Base-by-base conservation (phyloP, 2,888 invertebrate genomes). In the Erannis defoliaria region DNA sequence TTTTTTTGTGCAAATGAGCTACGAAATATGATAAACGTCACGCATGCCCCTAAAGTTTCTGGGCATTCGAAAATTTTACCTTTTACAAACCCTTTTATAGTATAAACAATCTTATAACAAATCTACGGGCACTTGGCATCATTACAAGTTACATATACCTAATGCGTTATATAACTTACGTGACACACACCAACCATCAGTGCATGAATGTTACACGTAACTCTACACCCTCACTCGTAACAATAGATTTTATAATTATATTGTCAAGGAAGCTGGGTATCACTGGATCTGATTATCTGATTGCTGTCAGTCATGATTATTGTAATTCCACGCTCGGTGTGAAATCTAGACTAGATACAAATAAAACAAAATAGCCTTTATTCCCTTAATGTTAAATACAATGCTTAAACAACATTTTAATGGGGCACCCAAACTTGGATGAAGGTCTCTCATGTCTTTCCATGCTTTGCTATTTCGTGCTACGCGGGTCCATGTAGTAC, bases 201-300 rank as follows among this genome's bases (percentile, higher is more conserved):
- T 65, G 74, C 74, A 72, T 76, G 68, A 73, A 78, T 81, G 68
- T 75, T 26, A 64, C 72, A 76, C 76, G 66, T 68, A 62, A 73
- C 67, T 55, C 59, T 64, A 66, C 63, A 68, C 55, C 38, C 37
- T 49, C 68, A 70, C 61, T 72, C 77, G 73, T 77, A 80, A 82
- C 78, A 76, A 77, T 77, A 68, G 71, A 63, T 71, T 70, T 73
- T 70, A 70, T 66, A 68, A 71, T 68, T 66, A 59, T 66, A 49
- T 63, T 66, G 66, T 70, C 67, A 55, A 75, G 75, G 75, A 80
- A 78, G 70, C 66, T 49, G 21, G 26, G 50, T 60, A 60, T 70
- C 69, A 64, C 70, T 70, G 56, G 64, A 64, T 69, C 54, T 37
- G 67, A 66, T 63, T 50, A 68, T 68, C 70, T 58, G 60, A 67